Percentiles rank a stretch among this genome's conserved stretches.
phyloP scores from a whole-genome alignment of 2,113 vertebrate species.

The Gambusia holbrooki region DNA sequence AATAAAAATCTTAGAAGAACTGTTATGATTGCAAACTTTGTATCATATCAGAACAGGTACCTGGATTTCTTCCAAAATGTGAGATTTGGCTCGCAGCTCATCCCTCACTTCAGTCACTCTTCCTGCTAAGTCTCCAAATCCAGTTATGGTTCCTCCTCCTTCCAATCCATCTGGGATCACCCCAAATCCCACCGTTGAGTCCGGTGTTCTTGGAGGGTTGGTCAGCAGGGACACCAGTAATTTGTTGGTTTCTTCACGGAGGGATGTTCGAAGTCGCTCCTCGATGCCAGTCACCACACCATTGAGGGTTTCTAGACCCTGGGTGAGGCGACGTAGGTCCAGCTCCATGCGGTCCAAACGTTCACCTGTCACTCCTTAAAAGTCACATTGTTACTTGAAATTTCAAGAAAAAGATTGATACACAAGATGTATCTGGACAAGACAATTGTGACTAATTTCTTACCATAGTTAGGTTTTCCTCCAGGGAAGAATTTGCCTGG shows the following conservation, averaged over 20 bases:
- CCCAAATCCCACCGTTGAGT: constrained; percentile 84
- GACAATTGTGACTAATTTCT: constrained; percentile 37
- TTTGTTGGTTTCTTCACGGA: constrained; percentile 88
- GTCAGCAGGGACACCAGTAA: constrained; percentile 84
- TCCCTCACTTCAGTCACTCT: constrained; percentile 92
- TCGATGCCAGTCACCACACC: constrained; percentile 84
- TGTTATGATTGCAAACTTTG: not conserved
- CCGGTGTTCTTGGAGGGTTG: constrained; percentile 68
- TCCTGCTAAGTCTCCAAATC: constrained; percentile 86
- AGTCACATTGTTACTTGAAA: constrained; percentile 83
- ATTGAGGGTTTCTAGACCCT: constrained; percentile 87
- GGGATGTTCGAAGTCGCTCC: constrained; percentile 85
- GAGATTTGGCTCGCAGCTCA: constrained; percentile 86
- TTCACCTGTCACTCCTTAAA: constrained; percentile 85
- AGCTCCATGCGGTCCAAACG: constrained; percentile 91
- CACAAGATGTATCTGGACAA: not conserved
- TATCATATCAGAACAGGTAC: constrained; percentile 17
- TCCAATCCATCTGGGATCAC: constrained; percentile 85
- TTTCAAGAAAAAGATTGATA: constrained; percentile 1
- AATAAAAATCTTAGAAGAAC: not conserved
- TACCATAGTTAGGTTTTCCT: constrained; percentile 83
- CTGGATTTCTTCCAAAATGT: constrained; percentile 89
- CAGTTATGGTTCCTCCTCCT: constrained; percentile 75
- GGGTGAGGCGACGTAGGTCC: constrained; percentile 86
- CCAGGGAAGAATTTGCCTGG: constrained; percentile 80